Conservation (phyloP, 2,113 vertebrate species). For the Cyphomyrus plagiostoma region DNA sequence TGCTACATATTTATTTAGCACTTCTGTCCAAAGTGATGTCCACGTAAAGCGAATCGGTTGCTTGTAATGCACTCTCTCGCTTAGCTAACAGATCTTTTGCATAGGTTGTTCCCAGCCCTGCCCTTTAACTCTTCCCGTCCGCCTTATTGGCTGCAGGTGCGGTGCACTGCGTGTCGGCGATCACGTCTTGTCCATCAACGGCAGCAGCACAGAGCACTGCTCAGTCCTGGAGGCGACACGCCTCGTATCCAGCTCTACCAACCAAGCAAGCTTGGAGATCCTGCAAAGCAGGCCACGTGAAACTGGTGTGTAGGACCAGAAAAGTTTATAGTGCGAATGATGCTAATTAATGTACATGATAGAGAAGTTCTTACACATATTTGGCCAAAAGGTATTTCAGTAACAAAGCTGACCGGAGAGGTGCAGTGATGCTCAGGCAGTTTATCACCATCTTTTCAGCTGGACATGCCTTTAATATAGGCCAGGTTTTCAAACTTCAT, state of each 20-base stretch:
- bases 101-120: background rate
- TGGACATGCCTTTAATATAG: background rate
- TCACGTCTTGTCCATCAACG: slow-evolving; percentile 87
- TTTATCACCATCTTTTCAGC: background rate
- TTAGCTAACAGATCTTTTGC: background rate
- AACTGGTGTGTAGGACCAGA: slow-evolving; percentile 64
- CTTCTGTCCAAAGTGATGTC: background rate
- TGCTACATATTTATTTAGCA: background rate
- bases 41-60: background rate
- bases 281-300: slow-evolving; percentile 79
- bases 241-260: slow-evolving; percentile 74
- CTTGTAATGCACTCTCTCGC: background rate
- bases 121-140: background rate
- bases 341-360: background rate
- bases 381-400: background rate
- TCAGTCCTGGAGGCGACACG: slow-evolving; percentile 86
- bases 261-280: slow-evolving; percentile 83
- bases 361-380: background rate
- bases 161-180: slow-evolving; percentile 80
- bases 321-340: background rate
- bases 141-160: slow-evolving; percentile 60
- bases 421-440: background rate
- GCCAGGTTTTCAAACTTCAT: background rate
- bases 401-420: background rate
- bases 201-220: slow-evolving; percentile 86